Base-by-base conservation (phyloP, 1,140 invertebrate genomes). In the Scaptomyza pallida region DNA sequence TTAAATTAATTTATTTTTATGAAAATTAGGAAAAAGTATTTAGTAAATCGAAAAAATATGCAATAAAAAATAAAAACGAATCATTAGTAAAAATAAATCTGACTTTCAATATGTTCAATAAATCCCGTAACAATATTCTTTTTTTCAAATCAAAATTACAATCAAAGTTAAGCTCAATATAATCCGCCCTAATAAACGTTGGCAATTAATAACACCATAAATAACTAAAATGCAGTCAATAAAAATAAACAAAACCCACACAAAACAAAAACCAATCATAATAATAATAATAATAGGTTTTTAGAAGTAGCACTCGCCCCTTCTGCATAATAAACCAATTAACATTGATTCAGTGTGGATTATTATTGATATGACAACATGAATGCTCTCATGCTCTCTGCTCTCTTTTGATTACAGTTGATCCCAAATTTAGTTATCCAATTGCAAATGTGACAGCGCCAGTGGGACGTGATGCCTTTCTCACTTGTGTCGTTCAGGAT, bases 401-500 rank as follows among this genome's bases (percentile, higher is more conserved):
- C 5, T 73, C 81, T 90, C 74, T 30, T 30, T 75, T n/a, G n/a
- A 57, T 83, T 85, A 64, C 94, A 96, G 93, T 94, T 92, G 94
- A 95, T 92, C 96, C 96, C 5, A 95, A 95, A 79, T 98, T 97
- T 91, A 95, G 94, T 73, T 95, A 94, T 77, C 94, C 96, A 71
- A 97, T 97, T 82, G 92, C 93, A 67, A 97, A 97, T 92, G 95
- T 96, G 70, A 97, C 96, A 40, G 95, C 95, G 17, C 94, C 96
- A 6, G 94, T 97, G 41, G 96, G 96, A 51, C 93, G 97, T 74
- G 96, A 97, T 91, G 97, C 96, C 1, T 94, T 95, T 43, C 93
- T 98, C 19, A 94, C 95, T 16, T 98, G 97, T 78, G 93, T 95
- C 19, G 96, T 97, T 5, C 94, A 97, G 89, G 96, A 97, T 90